Evolutionary conservation across 2,113 vertebrate species (phyloP), one percentile per base, ranked within the genome.

Genomic region (Lagopus muta): DNA sequence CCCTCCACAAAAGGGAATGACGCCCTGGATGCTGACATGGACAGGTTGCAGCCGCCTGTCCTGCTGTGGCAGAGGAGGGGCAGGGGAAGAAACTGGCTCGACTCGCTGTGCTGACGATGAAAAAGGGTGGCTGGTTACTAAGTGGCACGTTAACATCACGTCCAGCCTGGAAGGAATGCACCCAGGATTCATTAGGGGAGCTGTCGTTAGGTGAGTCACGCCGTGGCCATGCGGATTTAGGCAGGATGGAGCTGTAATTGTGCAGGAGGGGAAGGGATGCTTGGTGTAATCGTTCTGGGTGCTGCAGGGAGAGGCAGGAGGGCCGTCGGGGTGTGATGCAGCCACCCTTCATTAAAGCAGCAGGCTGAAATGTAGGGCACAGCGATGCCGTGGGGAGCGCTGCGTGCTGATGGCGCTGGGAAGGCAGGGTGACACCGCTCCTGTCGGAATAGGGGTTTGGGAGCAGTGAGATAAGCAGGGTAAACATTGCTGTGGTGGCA

Each of bases 381-480:
- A 0, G 66, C 80, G 92, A 79, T 72, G 77, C 30, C 91, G 38
- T 3, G 1, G 70, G 73, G 70, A 92, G 83, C 0, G 34, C 73
- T 27, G 88, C 32, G 4, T 4, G 58, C 66, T 61, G 76, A 70
- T 60, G 61, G 40, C 5, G 52, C 90, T 89, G 42, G 64, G 95
- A 69, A 95, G 96, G 81, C 92, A 91, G 78, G 89, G 96, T 95
- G 96, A 96, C 96, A 93, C 91, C 6, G 95, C 86, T 94, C 83
- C 14, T 0, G 75, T 74, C 13, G 65, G 17, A 81, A 28, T 58
- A 3, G 8, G 75, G 77, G 28, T 3, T 3, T 4, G 93, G 90
- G 15, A 90, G 80, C 0, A 17, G 24, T 21, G 0, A 86, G 96
- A 97, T 97, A 97, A 96, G 94, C 6, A 86, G 79, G 36, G 89